Conservation (phyloP, 2,113 vertebrate species). For the Centropristis striata region DNA sequence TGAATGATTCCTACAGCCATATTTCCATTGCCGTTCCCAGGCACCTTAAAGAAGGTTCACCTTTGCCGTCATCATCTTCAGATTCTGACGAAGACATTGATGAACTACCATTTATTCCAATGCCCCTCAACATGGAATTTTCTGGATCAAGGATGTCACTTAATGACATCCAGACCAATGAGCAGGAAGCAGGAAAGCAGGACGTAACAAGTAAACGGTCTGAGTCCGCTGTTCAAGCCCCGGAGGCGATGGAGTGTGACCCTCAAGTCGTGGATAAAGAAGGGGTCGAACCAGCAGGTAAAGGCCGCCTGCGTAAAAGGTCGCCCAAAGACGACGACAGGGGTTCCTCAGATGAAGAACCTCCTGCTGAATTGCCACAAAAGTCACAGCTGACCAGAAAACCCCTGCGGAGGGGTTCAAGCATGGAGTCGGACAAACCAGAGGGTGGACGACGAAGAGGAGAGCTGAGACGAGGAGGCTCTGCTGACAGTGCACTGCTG, state of each 20-base stretch:
- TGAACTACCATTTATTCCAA: slow-evolving; percentile 94
- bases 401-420: slow-evolving; percentile 87
- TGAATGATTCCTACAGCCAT: slow-evolving; percentile 92
- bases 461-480: slow-evolving; percentile 92
- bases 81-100: slow-evolving; percentile 97
- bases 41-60: slow-evolving; percentile 89
- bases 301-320: slow-evolving; percentile 73
- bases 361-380: slow-evolving; percentile 71
- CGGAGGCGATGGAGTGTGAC: slow-evolving; percentile 84
- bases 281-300: slow-evolving; percentile 67
- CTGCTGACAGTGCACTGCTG: slow-evolving; percentile 92
- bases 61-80: slow-evolving; percentile 92
- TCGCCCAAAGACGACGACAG: slow-evolving; percentile 75
- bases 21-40: slow-evolving; percentile 93
- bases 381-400: slow-evolving; percentile 83
- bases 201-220: slow-evolving; percentile 76
- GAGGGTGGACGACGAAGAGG: slow-evolving; percentile 83
- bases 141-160: slow-evolving; percentile 94
- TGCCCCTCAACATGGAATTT: slow-evolving; percentile 94
- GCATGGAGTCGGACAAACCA: slow-evolving; percentile 86
- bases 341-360: slow-evolving; percentile 89
- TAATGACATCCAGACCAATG: slow-evolving; percentile 91
- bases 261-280: slow-evolving; percentile 61
- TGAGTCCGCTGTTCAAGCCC: slow-evolving; percentile 40
- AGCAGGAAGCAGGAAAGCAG: slow-evolving; percentile 79